Conservation (phyloP, 2,888 invertebrate species). For the Hyppa rectilinea region DNA sequence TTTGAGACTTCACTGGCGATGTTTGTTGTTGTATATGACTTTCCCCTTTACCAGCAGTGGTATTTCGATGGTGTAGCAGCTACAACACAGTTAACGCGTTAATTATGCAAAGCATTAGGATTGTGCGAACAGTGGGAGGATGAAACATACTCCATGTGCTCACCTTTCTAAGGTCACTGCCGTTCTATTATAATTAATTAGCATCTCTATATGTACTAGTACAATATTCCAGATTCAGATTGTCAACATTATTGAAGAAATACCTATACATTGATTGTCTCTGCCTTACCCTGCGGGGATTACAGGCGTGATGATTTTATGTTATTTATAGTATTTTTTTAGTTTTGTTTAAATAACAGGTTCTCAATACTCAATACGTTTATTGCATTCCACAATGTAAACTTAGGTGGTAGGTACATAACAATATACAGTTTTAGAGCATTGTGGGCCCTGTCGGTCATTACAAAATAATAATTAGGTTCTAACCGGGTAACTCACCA, state of each 20-base stretch:
- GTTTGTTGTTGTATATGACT: not conserved
- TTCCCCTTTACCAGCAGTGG: not conserved
- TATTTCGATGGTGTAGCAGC: not conserved
- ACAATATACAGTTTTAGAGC: too few species aligned
- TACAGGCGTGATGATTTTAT: too few species aligned
- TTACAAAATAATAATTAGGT: too few species aligned
- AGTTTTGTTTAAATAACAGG: too few species aligned
- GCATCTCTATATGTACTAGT: not conserved
- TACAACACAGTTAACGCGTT: not conserved
- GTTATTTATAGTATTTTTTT: too few species aligned
- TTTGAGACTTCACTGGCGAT: too few species aligned
- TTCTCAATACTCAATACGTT: too few species aligned
- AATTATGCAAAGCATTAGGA: not conserved
- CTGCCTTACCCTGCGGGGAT: too few species aligned
- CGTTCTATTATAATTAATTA: slow-evolving; percentile 3
- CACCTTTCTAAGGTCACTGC: slow-evolving; percentile 4
- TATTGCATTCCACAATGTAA: too few species aligned
- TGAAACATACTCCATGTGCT: slow-evolving; percentile 5
- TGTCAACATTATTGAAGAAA: slow-evolving; percentile 1
- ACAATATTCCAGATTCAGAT: not conserved
- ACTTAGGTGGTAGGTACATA: too few species aligned
- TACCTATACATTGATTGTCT: not conserved
- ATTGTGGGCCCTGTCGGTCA: too few species aligned
- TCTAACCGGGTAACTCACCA: too few species aligned
- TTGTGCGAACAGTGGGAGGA: not conserved